Conservation (phyloP, 2,888 invertebrate genomes). For the Ormyrus thymus region DNA sequence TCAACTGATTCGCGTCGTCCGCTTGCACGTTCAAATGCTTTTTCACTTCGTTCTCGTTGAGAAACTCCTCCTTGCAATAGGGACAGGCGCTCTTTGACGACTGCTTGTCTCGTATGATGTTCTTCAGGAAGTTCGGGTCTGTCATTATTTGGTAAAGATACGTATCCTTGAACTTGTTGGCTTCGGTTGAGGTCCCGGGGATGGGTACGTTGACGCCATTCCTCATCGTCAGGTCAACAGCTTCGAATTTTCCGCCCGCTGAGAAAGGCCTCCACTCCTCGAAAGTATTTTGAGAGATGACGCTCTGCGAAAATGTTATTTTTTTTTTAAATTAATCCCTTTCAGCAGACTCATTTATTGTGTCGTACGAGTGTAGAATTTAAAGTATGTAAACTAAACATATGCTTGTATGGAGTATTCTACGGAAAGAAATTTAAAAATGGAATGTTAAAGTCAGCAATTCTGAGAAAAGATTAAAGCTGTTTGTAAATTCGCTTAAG, state of each 20-base stretch:
- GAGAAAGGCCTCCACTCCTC: constrained; percentile 45
- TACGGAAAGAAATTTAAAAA: constrained; percentile 27
- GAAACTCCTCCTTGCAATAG: constrained; percentile 67
- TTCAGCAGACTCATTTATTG: background rate
- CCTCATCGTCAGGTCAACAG: constrained; percentile 42
- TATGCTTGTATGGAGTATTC: background rate
- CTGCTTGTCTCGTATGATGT: constrained; percentile 47
- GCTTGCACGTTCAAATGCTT: constrained; percentile 64
- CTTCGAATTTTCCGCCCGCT: constrained; percentile 30
- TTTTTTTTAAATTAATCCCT: background rate
- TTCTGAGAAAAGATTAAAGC: constrained; percentile 24
- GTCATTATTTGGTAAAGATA: constrained; percentile 71
- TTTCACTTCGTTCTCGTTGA: constrained; percentile 60
- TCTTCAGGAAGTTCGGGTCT: constrained; percentile 67
- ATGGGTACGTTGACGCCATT: background rate
- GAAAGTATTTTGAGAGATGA: constrained; percentile 20
- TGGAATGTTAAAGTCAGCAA: constrained; percentile 27
- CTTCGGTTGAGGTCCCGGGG: constrained; percentile 1
- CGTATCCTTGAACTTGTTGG: constrained; percentile 63
- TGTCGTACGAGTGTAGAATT: background rate
- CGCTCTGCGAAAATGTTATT: constrained; percentile 1
- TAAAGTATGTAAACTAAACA: background rate
- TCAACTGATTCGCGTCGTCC: constrained; percentile 63
- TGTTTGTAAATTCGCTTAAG: constrained; percentile 37
- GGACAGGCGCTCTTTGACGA: constrained; percentile 58